These are phyloP conservation scores for Spinibarbus caldwelli DNA, from an alignment of 2,797 vertebrate genomes.

Conservation along the genomic window DNA sequence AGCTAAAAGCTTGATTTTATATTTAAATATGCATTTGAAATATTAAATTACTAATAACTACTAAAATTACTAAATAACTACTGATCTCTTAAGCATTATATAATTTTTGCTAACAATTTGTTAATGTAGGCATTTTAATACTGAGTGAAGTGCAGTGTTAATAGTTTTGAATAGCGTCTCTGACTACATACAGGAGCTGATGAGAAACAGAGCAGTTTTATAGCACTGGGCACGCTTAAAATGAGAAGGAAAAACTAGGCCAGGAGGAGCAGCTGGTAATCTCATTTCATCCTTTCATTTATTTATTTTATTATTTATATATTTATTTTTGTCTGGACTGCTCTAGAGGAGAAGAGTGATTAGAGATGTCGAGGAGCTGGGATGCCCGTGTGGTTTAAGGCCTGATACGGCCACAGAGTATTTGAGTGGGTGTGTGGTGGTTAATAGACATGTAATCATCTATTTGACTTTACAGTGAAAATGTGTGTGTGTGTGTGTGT, in stretches of 20 bases:
- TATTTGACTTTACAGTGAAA: constrained; percentile 11
- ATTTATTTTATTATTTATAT: constrained; percentile 51
- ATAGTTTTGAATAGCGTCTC: not conserved
- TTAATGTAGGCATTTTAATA: not conserved
- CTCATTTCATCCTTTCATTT: constrained; percentile 50
- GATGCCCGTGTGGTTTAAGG: constrained; percentile 18
- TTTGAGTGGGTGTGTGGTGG: constrained; percentile 22
- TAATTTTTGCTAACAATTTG: not conserved
- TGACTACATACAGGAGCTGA: not conserved
- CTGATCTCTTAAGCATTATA: not conserved
- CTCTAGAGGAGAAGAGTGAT: constrained; percentile 21
- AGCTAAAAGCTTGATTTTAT: not conserved
- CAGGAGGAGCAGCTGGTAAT: constrained; percentile 59
- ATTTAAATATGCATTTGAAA: not conserved
- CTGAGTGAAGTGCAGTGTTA: not conserved
- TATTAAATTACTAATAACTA: not conserved
- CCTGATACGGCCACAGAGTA: constrained; percentile 5
- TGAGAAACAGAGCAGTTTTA: not conserved
- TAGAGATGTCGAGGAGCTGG: constrained; percentile 20
- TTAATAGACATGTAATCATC: constrained; percentile 24
- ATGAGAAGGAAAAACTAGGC: constrained; percentile 46
- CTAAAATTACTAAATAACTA: no score
- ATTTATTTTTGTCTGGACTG: constrained; percentile 32
- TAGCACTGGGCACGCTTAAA: not conserved
- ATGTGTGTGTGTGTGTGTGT: not conserved